phyloP scores from a whole-genome alignment of 2,113 vertebrate species.

The Orthochromis indermauri region DNA sequence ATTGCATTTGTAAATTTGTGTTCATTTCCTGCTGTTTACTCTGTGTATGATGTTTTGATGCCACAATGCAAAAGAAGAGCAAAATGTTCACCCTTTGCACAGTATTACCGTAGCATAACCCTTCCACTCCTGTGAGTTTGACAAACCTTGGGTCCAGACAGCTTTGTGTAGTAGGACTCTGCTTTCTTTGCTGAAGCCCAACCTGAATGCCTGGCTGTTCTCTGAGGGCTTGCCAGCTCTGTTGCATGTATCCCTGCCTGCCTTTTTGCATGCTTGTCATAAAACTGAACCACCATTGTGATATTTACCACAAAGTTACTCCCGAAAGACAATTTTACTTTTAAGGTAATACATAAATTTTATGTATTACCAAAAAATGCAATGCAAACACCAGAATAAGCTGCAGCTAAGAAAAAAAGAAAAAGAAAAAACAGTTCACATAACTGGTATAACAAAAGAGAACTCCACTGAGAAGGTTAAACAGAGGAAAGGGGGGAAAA shows the following conservation, averaged over 20 bases:
- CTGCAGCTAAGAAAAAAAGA: neutral
- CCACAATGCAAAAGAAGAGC: neutral
- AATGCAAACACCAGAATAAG: neutral
- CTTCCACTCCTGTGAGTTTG: slow-evolving; percentile 44
- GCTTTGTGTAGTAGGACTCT: neutral
- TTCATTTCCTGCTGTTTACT: neutral
- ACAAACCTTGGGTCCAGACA: slow-evolving; percentile 15
- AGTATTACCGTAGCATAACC: slow-evolving; percentile 30
- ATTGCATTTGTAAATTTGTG: neutral
- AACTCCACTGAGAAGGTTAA: neutral
- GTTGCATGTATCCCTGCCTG: neutral
- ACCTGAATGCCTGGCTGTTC: slow-evolving; percentile 14
- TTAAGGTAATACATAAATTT: neutral
- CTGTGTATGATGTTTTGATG: neutral
- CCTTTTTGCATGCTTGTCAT: neutral
- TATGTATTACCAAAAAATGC: neutral
- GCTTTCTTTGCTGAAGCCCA: slow-evolving; percentile 18
- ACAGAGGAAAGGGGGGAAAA: neutral
- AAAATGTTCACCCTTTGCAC: slow-evolving; percentile 7
- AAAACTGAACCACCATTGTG: neutral
- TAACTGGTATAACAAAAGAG: neutral
- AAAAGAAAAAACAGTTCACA: neutral
- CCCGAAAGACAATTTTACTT: neutral
- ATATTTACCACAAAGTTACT: neutral
- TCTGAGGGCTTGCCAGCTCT: neutral